phyloP scores from a whole-genome alignment of 2,888 invertebrate genomes.

The Physocephala rufipes region DNA sequence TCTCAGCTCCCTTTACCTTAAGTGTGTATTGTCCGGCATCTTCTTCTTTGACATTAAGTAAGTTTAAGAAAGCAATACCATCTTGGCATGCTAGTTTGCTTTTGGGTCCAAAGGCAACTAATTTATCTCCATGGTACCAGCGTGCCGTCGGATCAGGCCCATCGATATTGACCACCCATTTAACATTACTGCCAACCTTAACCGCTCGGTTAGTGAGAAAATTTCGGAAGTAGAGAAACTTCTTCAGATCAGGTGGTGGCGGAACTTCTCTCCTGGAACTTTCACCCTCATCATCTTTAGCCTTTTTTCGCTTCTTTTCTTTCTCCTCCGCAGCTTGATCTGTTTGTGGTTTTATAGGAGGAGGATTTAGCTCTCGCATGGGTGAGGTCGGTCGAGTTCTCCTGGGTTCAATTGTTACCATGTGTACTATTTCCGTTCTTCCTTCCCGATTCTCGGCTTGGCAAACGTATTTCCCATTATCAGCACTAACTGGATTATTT shows the following conservation, averaged over 20 bases:
- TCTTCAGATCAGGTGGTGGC: slow-evolving; percentile 67
- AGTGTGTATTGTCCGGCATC: slow-evolving; percentile 84
- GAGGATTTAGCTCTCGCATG: slow-evolving; percentile 53
- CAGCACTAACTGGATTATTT: slow-evolving; percentile 71
- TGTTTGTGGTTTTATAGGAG: slow-evolving; percentile 51
- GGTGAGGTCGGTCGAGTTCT: slow-evolving; percentile 57
- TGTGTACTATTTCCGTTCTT: slow-evolving; percentile 78
- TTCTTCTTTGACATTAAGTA: slow-evolving; percentile 73
- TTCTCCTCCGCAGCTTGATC: slow-evolving; percentile 49
- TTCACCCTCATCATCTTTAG: slow-evolving; percentile 54
- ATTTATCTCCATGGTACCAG: slow-evolving; percentile 77
- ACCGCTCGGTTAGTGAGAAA: slow-evolving; percentile 80
- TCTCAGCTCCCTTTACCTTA: slow-evolving; percentile 78
- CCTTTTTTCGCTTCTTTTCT: slow-evolving; percentile 55
- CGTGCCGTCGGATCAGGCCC: slow-evolving; percentile 77
- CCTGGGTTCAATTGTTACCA: slow-evolving; percentile 74
- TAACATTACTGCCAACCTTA: slow-evolving; percentile 77
- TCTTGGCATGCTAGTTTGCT: slow-evolving; percentile 72
- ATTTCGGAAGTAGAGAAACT: slow-evolving; percentile 72
- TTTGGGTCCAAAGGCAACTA: slow-evolving; percentile 70
- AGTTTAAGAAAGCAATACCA: slow-evolving; percentile 79
- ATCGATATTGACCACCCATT: slow-evolving; percentile 81
- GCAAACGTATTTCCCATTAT: slow-evolving; percentile 67
- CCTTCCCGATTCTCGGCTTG: slow-evolving; percentile 79
- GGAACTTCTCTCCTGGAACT: slow-evolving; percentile 59